Evolutionary conservation across 2,888 invertebrate genomes (phyloP), one percentile per base, ranked within the genome.

Genomic region (Diabrotica balteata): DNA sequence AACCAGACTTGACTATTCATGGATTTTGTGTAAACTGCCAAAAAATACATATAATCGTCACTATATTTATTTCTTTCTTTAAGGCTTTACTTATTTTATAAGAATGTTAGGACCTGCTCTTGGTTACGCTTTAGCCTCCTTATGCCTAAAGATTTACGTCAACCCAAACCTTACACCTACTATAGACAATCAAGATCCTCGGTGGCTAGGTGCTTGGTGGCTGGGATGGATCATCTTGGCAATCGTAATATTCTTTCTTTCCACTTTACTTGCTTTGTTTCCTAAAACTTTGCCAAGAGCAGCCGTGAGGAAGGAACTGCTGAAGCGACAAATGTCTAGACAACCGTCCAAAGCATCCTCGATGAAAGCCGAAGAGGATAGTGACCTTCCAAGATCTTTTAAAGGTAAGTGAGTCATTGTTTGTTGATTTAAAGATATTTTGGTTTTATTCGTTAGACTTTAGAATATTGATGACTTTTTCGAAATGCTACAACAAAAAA

Each of bases 141-240:
- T 90, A 72, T 89, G 90, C 53, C 81, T 91, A 11, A 88, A 89
- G 73, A 82, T 90, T 53, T 91, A 91, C 78, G 89, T 91, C 49
- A 89, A 89, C 7, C 91, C 90, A 4, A 85, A 86, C 8, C 79
- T 90, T 67, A 89, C 88, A 51, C 90, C 90, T 6, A 88, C 88
- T 2, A 89, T 93, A 68, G 87, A 86, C 17, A 88, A 86, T 67
- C 85, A 86, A 64, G 92, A 93, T 84, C 92, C 92, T 0, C 86
- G 92, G 73, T 93, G 93, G 93, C 83, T 93, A 53, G 93, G 93
- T 0, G 93, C 93, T n/a, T 93, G 93, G 93, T 93, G 93, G 93
- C 79, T 92, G 55, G 92, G 91, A 1, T 92, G 91, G 90, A 84
- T 91, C 32, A 86, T 91, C 11, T 81, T 91, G 52, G 90, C 88